Conservation (phyloP, 2,113 vertebrate genomes). For the Genyomyrus donnyi region DNA sequence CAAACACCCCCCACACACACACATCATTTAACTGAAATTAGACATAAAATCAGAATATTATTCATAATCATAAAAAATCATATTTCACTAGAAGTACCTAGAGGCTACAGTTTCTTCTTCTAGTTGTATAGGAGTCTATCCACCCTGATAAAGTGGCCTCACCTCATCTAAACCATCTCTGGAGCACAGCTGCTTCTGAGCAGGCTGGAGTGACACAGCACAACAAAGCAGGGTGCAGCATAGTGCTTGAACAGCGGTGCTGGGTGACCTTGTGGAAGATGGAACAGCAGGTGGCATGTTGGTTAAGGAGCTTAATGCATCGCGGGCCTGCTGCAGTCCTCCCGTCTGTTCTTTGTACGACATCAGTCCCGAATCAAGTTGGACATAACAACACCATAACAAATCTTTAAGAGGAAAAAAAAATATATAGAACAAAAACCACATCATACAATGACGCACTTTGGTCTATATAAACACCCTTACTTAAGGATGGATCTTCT, state of each 20-base stretch:
- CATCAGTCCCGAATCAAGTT: neutral
- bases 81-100: neutral
- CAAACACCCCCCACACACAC: neutral
- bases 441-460: neutral
- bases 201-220: neutral
- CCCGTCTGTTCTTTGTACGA: neutral
- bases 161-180: neutral
- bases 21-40: neutral
- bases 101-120: neutral
- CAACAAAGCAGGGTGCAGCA: neutral
- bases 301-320: neutral
- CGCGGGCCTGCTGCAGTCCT: neutral
- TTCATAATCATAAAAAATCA: neutral
- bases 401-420: neutral
- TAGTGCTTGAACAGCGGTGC: neutral
- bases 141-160: neutral
- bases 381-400: neutral
- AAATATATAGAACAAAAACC: neutral
- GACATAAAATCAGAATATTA: neutral
- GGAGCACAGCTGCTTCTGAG: neutral
- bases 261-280: neutral
- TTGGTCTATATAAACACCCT: slow-evolving; percentile 7
- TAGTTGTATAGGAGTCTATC: neutral
- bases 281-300: neutral
- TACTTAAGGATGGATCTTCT: slow-evolving; percentile 44